phyloP scores from a whole-genome alignment of 2,888 invertebrate genomes.

The Poecilobothrus nobilitatus region DNA sequence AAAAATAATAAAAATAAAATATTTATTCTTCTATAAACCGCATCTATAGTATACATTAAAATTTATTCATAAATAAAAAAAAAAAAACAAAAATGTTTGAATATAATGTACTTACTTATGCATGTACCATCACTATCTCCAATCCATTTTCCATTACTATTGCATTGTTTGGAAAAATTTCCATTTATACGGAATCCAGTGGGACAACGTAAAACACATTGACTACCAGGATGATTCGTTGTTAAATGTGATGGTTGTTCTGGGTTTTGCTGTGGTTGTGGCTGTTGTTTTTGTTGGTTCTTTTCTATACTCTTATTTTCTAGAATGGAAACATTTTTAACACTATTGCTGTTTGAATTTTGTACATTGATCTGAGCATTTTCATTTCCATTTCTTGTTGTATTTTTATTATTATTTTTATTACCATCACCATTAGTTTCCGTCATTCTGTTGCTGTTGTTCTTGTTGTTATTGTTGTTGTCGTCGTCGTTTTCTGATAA shows the following conservation, averaged over 20 bases:
- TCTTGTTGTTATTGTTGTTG: too few species aligned
- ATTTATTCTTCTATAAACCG: too few species aligned
- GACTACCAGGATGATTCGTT: slow-evolving; percentile 45
- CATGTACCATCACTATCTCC: slow-evolving; percentile 45
- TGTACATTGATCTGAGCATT: background rate
- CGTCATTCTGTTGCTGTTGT: slow-evolving; percentile 14
- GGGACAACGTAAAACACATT: slow-evolving; percentile 46
- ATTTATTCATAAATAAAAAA: too few species aligned
- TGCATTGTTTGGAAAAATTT: slow-evolving; percentile 44
- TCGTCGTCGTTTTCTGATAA: slow-evolving; percentile 21
- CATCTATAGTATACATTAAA: too few species aligned
- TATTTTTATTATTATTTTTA: slow-evolving; percentile 3
- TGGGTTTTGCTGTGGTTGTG: slow-evolving; percentile 7
- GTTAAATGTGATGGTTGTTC: slow-evolving; percentile 30
- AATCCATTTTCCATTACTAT: slow-evolving; percentile 43
- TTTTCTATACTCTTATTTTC: background rate
- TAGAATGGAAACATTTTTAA: background rate
- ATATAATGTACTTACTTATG: slow-evolving; percentile 22
- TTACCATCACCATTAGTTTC: background rate
- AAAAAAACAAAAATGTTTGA: too few species aligned
- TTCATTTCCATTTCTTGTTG: background rate
- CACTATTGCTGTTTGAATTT: slow-evolving; percentile 3
- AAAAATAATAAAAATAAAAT: too few species aligned
- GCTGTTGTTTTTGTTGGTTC: background rate
- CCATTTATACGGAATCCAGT: slow-evolving; percentile 38